Evolutionary conservation across 2,113 vertebrate species (phyloP).

Genomic region (Perca flavescens): DNA sequence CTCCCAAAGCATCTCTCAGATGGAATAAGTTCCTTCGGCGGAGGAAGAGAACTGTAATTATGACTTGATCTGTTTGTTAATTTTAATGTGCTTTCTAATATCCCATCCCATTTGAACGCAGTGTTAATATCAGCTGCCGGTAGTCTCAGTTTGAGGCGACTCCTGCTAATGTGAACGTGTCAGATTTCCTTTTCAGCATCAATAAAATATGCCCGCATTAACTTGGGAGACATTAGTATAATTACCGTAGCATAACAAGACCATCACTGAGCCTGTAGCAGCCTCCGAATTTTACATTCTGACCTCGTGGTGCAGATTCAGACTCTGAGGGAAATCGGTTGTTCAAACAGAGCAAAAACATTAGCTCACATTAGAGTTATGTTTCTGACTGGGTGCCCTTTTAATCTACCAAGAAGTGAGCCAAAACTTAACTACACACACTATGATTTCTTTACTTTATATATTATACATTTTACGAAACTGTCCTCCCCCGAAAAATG

Average conservation of each 20-base stretch:
- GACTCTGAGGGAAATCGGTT: too few species aligned
- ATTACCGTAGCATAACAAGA: conserved; percentile 15
- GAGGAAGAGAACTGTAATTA: conserved; percentile 32
- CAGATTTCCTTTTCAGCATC: not conserved
- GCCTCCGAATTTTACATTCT: not conserved
- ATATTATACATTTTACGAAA: too few species aligned
- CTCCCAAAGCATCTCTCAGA: conserved; percentile 9
- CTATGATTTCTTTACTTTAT: too few species aligned
- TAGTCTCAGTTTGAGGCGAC: not conserved
- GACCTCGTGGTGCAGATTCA: too few species aligned
- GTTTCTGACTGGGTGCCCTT: too few species aligned
- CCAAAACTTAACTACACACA: too few species aligned
- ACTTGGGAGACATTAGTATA: not conserved
- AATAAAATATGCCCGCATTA: conserved; percentile 44
- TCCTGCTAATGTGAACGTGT: not conserved
- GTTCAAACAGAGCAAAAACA: too few species aligned
- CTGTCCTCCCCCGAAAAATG: too few species aligned
- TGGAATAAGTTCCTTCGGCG: conserved; percentile 2
- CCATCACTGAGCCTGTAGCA: not conserved
- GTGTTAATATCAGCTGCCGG: not conserved
- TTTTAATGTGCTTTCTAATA: conserved; percentile 45
- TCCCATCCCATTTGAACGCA: not conserved
- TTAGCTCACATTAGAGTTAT: too few species aligned
- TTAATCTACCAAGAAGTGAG: too few species aligned
- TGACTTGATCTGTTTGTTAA: conserved; percentile 45